Evolutionary conservation across 2,888 invertebrate species (phyloP), one percentile per base, ranked within the genome.

Genomic region (Dryobota labecula): DNA sequence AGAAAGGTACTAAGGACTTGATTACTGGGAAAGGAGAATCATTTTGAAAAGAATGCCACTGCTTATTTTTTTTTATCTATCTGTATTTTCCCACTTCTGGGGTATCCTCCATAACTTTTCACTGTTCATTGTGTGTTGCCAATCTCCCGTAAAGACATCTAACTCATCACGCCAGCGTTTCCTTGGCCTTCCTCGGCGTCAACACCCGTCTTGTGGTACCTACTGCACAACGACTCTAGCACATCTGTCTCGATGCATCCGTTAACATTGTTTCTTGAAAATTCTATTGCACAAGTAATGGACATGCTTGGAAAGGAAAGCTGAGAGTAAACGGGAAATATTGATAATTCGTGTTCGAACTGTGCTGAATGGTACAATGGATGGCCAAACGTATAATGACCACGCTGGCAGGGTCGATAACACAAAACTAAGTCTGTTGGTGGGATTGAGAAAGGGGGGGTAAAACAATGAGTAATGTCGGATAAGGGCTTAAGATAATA

Each of bases 1-100:
- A 33, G 27, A 24, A 58, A 33, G 24, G 62, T 70, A 6, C 15
- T 53, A n/a, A n/a, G n/a, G 24, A 43, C 2, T 73, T 43, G 9
- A 45, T 65, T 13, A 45, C 4, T 33, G 18, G 2, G 18, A n/a
- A 27, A 38, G 18, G 7, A n/a, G 13, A 27, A 20, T 13, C 18
- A 9, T 54, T 30, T 54, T 53, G 18, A 9, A 30, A 53, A 27
- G 0, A 9, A 53, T 30, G 4, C 30, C 18, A 27, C 33, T 33
- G 36, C 8, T 36, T 1, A 36, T 36, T 33, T 33, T 33, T 36
- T 36, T 36, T 36, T 36, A n/a, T 11, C 0, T 13, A 49, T 2
- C 0, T 49, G 5, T 47, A 4, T n/a, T 9, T 4, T 47, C 7
- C 49, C 2, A 7, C 6, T 7, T 15, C 3, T 51, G 7, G 15